phyloP scores from a whole-genome alignment of 2,113 vertebrate species.

The Stigmatopora argus region DNA sequence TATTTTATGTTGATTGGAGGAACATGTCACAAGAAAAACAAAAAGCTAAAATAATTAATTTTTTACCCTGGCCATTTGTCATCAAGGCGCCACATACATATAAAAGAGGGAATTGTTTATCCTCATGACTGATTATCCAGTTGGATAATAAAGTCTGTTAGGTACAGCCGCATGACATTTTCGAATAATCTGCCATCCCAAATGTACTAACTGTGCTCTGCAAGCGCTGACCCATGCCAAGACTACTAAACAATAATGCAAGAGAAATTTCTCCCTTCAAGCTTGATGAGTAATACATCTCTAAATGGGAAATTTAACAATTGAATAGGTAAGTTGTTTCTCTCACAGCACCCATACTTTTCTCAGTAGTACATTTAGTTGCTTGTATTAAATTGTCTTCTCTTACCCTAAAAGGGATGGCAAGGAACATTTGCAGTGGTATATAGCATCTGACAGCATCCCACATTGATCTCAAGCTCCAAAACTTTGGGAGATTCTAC shows the following conservation, averaged over 20 bases:
- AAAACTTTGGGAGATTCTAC: background rate
- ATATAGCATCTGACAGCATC: background rate
- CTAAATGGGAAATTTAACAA: background rate
- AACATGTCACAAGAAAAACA: background rate
- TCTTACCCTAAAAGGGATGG: background rate
- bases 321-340: background rate
- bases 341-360: background rate
- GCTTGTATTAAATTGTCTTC: background rate
- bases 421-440: background rate
- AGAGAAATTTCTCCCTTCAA: background rate
- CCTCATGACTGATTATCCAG: background rate
- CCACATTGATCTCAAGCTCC: background rate
- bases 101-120: background rate
- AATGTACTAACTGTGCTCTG: background rate
- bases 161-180: background rate
- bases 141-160: background rate
- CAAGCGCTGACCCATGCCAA: background rate
- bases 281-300: background rate
- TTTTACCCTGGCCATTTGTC: background rate
- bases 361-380: background rate
- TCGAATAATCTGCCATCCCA: background rate
- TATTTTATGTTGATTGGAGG: background rate
- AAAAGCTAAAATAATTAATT: background rate
- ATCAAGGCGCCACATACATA: background rate
- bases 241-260: background rate